These are phyloP conservation scores for Cyphomyrmex costatus DNA, from an alignment of 1,140 invertebrate genomes.

Conservation along the genomic window DNA sequence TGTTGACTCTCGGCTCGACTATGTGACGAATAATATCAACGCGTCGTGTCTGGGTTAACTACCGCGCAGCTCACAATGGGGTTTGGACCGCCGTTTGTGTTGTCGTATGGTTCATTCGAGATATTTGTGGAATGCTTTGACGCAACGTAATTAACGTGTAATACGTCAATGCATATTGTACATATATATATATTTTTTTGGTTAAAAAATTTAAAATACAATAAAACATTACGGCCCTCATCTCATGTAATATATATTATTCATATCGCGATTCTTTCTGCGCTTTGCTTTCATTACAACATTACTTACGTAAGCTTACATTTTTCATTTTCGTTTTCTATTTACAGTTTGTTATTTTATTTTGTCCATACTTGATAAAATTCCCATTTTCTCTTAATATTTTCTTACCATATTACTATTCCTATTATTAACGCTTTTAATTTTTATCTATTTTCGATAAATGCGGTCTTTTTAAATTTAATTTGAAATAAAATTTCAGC, in stretches of 20 bases:
- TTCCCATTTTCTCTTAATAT: background rate
- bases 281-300: background rate
- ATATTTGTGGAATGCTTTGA: background rate
- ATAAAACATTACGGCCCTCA: background rate
- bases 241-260: too few relatives aligned
- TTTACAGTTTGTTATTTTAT: background rate
- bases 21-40: conserved; percentile 49
- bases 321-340: conserved; percentile 4
- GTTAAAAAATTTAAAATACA: background rate
- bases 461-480: background rate
- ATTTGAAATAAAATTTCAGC: background rate
- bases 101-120: conserved; percentile 19
- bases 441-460: background rate
- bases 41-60: conserved; percentile 27
- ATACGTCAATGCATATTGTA: background rate
- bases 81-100: background rate
- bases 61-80: conserved; percentile 7
- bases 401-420: background rate
- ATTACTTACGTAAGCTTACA: too few relatives aligned
- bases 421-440: background rate
- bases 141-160: background rate
- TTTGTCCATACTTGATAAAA: background rate
- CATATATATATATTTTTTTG: background rate
- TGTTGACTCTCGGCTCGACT: conserved; percentile 43
- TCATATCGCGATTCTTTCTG: background rate